A percentile compares a stretch with the other conserved stretches of the same genome.
Conservation (phyloP, 2,797 vertebrate genomes). For the Eupleurogrammus muticus region DNA sequence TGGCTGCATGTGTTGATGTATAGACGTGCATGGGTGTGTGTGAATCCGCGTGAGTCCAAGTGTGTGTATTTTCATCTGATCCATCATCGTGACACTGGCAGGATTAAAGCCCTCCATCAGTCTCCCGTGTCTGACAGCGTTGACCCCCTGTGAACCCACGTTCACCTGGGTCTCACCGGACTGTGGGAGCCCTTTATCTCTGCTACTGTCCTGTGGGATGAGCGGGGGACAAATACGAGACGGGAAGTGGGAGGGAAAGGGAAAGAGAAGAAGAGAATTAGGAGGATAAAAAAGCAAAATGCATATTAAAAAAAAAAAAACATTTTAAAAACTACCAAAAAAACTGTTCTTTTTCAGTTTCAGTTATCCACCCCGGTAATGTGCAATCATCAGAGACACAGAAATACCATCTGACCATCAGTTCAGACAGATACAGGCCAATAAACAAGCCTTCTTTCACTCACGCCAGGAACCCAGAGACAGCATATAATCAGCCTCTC, state of each 20-base stretch:
- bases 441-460: constrained; percentile 41
- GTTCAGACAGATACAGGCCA: constrained; percentile 41
- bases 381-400: background rate
- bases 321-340: no score
- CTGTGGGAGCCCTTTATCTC: constrained; percentile 73
- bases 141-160: constrained; percentile 59
- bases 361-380: no score
- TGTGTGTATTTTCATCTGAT: constrained; percentile 80
- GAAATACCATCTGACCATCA: constrained; percentile 34
- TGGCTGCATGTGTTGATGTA: background rate
- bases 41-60: background rate
- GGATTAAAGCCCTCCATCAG: constrained; percentile 76
- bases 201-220: constrained; percentile 67
- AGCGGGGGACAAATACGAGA: background rate
- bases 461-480: constrained; percentile 25
- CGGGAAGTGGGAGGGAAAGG: background rate
- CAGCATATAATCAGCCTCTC: constrained; percentile 10
- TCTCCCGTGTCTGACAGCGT: constrained; percentile 72
- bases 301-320: no score
- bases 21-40: no score
- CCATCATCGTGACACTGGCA: constrained; percentile 81
- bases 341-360: no score
- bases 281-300: background rate
- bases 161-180: constrained; percentile 68
- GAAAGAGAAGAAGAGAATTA: background rate